Evolutionary conservation across 2,888 invertebrate species (phyloP).

Genomic region (Drosophila basisetae): DNA sequence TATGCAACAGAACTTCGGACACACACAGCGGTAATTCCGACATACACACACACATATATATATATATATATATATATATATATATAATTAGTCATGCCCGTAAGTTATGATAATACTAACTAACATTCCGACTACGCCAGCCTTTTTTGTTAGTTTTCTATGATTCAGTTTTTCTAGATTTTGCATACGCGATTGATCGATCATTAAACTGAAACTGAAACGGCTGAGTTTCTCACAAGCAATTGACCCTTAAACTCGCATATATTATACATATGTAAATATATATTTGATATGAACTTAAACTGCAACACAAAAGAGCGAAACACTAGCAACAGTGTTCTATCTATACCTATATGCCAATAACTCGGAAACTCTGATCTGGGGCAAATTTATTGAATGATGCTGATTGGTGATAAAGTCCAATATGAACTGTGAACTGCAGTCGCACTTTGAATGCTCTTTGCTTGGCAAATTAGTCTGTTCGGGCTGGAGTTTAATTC

Average conservation of each 20-base stretch:
- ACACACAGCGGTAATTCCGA: neutral
- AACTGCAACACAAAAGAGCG: neutral
- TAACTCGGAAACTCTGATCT: neutral
- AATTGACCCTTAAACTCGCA: neutral
- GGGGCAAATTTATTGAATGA: neutral
- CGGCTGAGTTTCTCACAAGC: neutral
- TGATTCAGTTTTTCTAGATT: neutral
- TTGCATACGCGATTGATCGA: neutral
- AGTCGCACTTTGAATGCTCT: neutral
- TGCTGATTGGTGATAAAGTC: neutral
- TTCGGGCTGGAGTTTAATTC: neutral
- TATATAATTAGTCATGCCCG: conserved; percentile 9
- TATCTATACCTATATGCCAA: neutral
- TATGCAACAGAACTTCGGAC: conserved; percentile 42
- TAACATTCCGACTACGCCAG: neutral
- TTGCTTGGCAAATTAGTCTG: neutral
- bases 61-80: neutral
- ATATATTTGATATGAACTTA: neutral
- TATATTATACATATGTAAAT: neutral
- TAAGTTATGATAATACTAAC: neutral
- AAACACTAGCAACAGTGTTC: neutral
- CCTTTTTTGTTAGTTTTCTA: neutral
- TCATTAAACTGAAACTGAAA: neutral
- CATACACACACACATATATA: neutral
- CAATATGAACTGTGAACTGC: neutral